Base-by-base conservation (phyloP, 2,888 invertebrate species). In the Eustalomyia histrio region DNA sequence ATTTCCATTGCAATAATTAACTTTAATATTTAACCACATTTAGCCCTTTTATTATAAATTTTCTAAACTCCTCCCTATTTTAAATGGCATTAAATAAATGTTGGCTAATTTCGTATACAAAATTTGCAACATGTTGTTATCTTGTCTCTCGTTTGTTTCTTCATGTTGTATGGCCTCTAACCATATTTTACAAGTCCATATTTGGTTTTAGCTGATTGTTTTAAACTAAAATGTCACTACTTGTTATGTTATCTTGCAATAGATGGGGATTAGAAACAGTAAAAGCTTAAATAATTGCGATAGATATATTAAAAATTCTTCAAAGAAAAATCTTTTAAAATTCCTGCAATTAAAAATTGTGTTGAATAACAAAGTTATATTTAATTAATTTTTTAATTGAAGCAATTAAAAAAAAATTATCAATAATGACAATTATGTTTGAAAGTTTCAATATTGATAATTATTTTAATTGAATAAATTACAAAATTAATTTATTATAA, bases 141-240 rank as follows among this genome's bases (percentile, higher is more conserved):
- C 39, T 39, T 47, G 43, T 47, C 43, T 47, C 43, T n/a, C 6
- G n/a, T 47, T n/a, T 47, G 43, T 47, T n/a, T 47, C 7, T 29
- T 7, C 29, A n/a, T 14, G 21, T 55, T 65, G n/a, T n/a, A 53
- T 72, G 72, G 78, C 65, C 78, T 72, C 58, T 78, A 78, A 72
- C 60, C 65, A 50, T 67, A 65, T 72, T 72, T 71, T 64, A 68
- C 63, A 68, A 55, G 65, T 71, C 71, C 67, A 71, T 61, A 67
- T 80, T 76, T 76, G 72, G 67, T 63, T 71, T 64, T 35, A 47
- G 61, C 47, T 63, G 76, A 76, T 63, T 80, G 67, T 67, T 76
- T 76, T 63, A 63, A 80, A 76, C 72, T 63, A 43, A 72, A 80
- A 72, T 80, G 76, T 68, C 72, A 73, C 67, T 60, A 29, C 55